These are phyloP conservation scores for Trachelipus rathkii DNA, from an alignment of 1,140 invertebrate species.

Conservation along the genomic window DNA sequence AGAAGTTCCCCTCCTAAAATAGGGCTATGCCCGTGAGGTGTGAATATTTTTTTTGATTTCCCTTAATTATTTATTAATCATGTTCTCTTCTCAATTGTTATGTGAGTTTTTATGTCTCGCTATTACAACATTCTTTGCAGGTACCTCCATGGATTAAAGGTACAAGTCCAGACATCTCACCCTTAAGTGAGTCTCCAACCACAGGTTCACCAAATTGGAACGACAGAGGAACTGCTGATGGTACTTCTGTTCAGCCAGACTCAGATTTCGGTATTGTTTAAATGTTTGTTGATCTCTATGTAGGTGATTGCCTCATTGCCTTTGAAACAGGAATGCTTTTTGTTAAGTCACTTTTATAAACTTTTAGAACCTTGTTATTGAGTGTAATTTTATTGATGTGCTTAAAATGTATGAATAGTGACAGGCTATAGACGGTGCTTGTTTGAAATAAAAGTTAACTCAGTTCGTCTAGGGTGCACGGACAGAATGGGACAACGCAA, in stretches of 20 bases:
- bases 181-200: constrained; percentile 54
- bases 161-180: constrained; percentile 55
- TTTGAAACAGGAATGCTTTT: not conserved
- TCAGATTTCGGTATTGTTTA: constrained; percentile 42
- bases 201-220: constrained; percentile 57
- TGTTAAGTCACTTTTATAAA: not conserved
- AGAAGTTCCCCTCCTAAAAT: too few species aligned
- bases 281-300: not conserved
- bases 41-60: too few species aligned
- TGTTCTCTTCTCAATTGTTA: too few species aligned
- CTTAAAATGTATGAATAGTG: too few species aligned
- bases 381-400: not conserved
- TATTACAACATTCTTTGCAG: constrained; percentile 49
- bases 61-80: too few species aligned
- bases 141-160: constrained; percentile 73
- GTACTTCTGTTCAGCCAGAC: constrained; percentile 73
- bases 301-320: too few species aligned
- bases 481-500: too few species aligned
- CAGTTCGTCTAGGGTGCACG: too few species aligned
- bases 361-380: constrained; percentile 14
- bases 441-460: too few species aligned
- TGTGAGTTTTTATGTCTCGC: too few species aligned
- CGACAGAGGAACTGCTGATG: constrained; percentile 74
- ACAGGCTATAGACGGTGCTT: too few species aligned
- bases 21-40: too few species aligned